Conservation (phyloP, 2,797 vertebrate species). For the Phaenicophaeus curvirostris region DNA sequence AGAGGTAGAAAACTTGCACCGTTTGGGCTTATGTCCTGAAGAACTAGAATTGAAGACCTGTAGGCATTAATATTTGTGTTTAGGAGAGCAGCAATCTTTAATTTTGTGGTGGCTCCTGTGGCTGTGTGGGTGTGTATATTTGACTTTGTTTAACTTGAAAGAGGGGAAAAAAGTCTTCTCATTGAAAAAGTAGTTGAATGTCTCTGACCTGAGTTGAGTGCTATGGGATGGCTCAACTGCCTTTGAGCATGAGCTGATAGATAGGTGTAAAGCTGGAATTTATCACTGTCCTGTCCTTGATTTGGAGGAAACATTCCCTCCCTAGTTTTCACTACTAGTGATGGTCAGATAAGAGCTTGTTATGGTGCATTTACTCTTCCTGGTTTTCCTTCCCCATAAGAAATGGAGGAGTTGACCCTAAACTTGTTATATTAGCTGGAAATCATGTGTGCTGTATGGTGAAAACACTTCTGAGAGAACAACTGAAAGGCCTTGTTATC, state of each 20-base stretch:
- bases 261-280: not conserved
- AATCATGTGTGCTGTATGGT: accelerated
- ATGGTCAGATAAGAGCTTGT: not conserved
- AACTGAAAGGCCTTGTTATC: not conserved
- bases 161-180: not conserved
- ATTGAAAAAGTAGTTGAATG: not conserved
- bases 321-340: not conserved
- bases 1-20: not conserved
- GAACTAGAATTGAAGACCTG: not conserved
- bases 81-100: not conserved
- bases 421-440: not conserved
- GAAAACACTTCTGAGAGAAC: not conserved
- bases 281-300: not conserved
- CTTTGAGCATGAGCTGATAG: not conserved
- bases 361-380: not conserved
- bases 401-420: not conserved
- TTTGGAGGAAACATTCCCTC: not conserved
- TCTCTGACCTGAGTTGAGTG: not conserved
- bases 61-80: not conserved
- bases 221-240: not conserved
- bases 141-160: not conserved
- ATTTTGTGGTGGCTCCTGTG: not conserved
- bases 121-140: not conserved
- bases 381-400: not conserved
- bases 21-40: not conserved